These are phyloP conservation scores for Rhinopomastus cyanomelas DNA, from an alignment of 2,113 vertebrate genomes.

Conservation along the genomic window DNA sequence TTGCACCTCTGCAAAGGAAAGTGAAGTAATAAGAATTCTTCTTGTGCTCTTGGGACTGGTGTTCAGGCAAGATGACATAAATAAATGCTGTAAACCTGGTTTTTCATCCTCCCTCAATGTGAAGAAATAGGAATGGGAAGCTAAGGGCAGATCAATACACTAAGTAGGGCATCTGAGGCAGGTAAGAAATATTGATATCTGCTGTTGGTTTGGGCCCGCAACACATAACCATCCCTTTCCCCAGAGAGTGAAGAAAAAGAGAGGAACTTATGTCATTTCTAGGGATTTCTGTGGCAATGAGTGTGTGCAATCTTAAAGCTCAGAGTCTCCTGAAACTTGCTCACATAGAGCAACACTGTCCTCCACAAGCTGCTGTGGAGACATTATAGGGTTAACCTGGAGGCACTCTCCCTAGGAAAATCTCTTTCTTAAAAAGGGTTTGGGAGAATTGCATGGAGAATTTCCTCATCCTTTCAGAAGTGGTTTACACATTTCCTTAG, in stretches of 20 bases:
- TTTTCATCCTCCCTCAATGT: neutral
- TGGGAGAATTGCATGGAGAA: neutral
- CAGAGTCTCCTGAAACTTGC: neutral
- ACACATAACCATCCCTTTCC: neutral
- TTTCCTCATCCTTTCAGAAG: neutral
- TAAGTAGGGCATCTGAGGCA: constrained; percentile 13
- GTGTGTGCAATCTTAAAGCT: neutral
- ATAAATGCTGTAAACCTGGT: neutral
- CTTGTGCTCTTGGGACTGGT: neutral
- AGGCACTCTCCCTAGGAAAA: neutral
- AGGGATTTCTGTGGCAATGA: neutral
- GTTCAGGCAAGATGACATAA: neutral
- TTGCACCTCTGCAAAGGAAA: neutral
- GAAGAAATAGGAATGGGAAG: neutral
- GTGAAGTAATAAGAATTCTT: neutral
- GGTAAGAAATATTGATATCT: constrained; percentile 39
- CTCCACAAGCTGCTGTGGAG: neutral
- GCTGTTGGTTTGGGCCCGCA: neutral
- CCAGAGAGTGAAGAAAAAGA: neutral
- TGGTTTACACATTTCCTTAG: neutral
- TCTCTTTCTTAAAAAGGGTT: neutral
- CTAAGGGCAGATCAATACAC: constrained; percentile 1
- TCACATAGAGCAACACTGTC: neutral
- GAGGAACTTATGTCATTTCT: neutral
- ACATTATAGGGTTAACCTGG: neutral